phyloP scores from a whole-genome alignment of 2,113 vertebrate genomes.

The Saguinus midas region DNA sequence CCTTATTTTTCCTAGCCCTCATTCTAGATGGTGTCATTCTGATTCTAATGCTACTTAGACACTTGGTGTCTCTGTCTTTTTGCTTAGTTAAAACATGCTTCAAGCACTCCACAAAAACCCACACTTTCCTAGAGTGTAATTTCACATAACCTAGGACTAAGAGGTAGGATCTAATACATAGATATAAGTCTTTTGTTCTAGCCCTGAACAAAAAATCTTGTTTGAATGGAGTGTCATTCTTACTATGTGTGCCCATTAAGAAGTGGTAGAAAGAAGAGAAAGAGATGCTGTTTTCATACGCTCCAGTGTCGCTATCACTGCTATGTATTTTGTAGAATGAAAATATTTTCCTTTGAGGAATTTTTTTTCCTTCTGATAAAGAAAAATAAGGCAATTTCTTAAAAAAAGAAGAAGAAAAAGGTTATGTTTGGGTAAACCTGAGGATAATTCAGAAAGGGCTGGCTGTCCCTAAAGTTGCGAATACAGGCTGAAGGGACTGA shows the following conservation, averaged over 20 bases:
- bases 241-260: not conserved
- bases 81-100: not conserved
- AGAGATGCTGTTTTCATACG: not conserved
- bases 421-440: not conserved
- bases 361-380: not conserved
- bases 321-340: not conserved
- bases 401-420: not conserved
- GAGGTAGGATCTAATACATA: accelerated
- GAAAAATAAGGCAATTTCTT: not conserved
- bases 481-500: not conserved
- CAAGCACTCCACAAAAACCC: not conserved
- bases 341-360: not conserved
- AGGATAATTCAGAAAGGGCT: not conserved
- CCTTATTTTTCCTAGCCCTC: too few relatives aligned
- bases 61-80: not conserved
- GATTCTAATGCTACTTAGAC: too few relatives aligned
- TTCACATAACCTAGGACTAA: not conserved
- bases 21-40: too few relatives aligned
- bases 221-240: not conserved
- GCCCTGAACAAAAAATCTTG: not conserved
- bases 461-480: not conserved
- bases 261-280: not conserved
- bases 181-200: not conserved
- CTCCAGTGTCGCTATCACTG: not conserved
- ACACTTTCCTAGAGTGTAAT: not conserved